phyloP scores from a whole-genome alignment of 1,140 invertebrate genomes.

The Pseudomyrmex pallidus region DNA sequence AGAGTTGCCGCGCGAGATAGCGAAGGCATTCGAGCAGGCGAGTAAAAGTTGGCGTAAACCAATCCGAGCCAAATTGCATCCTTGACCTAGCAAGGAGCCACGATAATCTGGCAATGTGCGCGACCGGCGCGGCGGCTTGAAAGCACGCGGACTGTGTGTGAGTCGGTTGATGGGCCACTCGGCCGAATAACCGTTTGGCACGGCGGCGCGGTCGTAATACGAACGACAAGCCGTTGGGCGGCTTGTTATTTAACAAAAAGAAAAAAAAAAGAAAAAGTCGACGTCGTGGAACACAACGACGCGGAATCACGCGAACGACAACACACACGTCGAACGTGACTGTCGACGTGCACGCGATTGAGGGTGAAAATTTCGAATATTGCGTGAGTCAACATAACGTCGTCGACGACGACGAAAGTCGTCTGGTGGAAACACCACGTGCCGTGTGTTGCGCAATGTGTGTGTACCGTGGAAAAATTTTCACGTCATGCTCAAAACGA shows the following conservation, averaged over 20 bases:
- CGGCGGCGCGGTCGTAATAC: background rate
- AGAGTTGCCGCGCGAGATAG: constrained; percentile 9
- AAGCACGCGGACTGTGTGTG: constrained; percentile 45
- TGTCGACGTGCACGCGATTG: constrained; percentile 54
- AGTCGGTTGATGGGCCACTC: constrained; percentile 63
- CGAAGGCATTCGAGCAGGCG: constrained; percentile 3
- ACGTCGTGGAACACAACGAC: constrained; percentile 67
- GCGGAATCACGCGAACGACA: constrained; percentile 68
- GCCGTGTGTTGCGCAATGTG: constrained; percentile 17
- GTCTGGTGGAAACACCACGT: constrained; percentile 9
- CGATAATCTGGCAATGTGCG: constrained; percentile 52
- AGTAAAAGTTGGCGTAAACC: constrained; percentile 61
- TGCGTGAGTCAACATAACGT: constrained; percentile 16
- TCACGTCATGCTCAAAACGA: background rate
- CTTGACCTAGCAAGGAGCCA: constrained; percentile 75
- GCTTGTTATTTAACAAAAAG: constrained; percentile 61
- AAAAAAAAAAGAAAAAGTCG: constrained; percentile 34
- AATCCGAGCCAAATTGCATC: constrained; percentile 76
- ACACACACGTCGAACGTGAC: constrained; percentile 11
- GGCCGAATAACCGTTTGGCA: constrained; percentile 52
- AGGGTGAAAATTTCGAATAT: constrained; percentile 55
- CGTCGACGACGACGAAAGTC: constrained; percentile 21
- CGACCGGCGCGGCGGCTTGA: background rate
- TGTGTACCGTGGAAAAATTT: background rate
- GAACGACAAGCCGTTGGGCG: background rate